Base-by-base conservation (phyloP, 2,888 invertebrate genomes). In the Oscheius sp. region DNA sequence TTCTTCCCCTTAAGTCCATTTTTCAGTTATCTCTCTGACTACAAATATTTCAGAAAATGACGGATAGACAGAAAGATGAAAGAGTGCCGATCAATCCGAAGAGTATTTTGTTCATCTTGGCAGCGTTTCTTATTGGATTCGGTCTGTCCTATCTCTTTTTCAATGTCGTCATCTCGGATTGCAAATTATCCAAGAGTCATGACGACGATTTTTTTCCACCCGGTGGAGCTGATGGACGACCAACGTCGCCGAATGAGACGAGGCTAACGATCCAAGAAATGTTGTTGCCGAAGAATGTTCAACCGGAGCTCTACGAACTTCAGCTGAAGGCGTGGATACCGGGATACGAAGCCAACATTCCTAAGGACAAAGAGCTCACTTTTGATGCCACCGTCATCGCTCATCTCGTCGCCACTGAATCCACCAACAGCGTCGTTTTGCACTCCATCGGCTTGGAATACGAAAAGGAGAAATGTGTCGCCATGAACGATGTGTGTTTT, bases 271-370 rank as follows among this genome's bases (percentile, higher is more conserved):
- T 81, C 17, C 71, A 75, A 27, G 78, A 80, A 42, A 63, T 82
- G 37, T 65, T 81, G 6, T 67, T 81, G 34, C 74, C 80, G 6
- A 69, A 69, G 10, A 57, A 76, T 31, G 39, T 81, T 10, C 34
- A 65, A 20, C 82, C 81, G 10, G 6, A 20, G 27, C 74, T 72
- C 68, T 84, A 84, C 67, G 73, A 82, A 25, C 64, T 84, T 48
- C 71, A 70, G 1, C 50, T 84, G 64, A 83, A 84, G 64, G 73
- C 82, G 10, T 83, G 81, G 69, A 71, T 85, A 17, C 84, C 85
- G 2, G 85, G 85, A 12, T 84, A 80, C 58, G 82, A 74, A 3
- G 73, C 73, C n/a, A 65, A 65, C 34, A 48, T 72, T 3, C 70
- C 68, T 10, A 52, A 50, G 8, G 68, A 72, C 6, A 78, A 78